A percentile compares a stretch with the other conserved stretches of the same genome.
phyloP scores from a whole-genome alignment of 2,888 invertebrate species.

The Epinotia nisella region DNA sequence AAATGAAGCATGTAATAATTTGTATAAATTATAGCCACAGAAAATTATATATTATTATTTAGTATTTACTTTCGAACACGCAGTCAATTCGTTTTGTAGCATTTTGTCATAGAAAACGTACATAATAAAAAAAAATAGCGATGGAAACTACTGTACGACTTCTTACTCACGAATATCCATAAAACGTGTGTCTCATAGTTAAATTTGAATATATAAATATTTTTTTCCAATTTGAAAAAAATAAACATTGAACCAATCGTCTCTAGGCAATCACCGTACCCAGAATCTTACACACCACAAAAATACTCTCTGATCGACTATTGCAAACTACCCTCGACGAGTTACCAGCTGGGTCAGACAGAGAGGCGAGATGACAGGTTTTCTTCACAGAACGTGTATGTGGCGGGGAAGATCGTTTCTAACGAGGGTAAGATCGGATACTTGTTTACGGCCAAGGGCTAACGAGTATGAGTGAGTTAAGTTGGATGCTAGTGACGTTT shows the following conservation, averaged over 20 bases:
- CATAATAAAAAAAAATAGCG: no score
- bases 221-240: no score
- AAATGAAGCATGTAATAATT: no score
- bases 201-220: no score
- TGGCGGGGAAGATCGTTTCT: constrained; percentile 72
- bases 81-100: no score
- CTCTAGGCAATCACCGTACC: constrained; percentile 55
- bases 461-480: not conserved
- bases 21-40: no score
- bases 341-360: constrained; percentile 58
- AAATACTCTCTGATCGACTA: constrained; percentile 77
- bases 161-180: no score
- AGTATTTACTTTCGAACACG: not conserved
- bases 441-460: not conserved
- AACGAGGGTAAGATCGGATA: constrained; percentile 53
- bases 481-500: no score
- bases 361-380: constrained; percentile 67
- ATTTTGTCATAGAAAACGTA: no score
- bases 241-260: not conserved
- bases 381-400: constrained; percentile 66
- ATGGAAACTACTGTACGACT: no score
- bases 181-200: no score
- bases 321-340: constrained; percentile 68
- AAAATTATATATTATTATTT: no score
- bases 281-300: constrained; percentile 55